phyloP scores from a whole-genome alignment of 23 tunicate species.

The Oikopleura albicans region DNA sequence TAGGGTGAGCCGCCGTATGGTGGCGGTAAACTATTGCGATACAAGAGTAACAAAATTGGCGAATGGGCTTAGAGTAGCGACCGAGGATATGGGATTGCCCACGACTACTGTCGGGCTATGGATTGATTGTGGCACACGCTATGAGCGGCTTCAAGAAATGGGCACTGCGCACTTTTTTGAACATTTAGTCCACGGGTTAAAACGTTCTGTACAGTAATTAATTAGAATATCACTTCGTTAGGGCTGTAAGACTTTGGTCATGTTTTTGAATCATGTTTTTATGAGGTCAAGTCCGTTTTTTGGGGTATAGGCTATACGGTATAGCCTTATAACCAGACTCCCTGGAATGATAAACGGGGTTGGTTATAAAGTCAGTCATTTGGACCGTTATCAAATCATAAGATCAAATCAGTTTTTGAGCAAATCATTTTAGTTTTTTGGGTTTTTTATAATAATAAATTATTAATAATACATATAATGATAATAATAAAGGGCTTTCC shows the following conservation, averaged over 20 bases:
- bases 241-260: background rate
- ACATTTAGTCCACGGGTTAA: conserved; percentile 75
- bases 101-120: conserved; percentile 86
- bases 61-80: conserved; percentile 79
- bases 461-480: too few relatives aligned
- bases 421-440: too few relatives aligned
- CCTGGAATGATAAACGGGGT: too few relatives aligned
- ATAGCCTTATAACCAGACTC: too few relatives aligned
- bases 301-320: too few relatives aligned
- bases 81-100: conserved; percentile 67
- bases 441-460: too few relatives aligned
- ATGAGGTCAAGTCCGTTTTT: too few relatives aligned
- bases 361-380: too few relatives aligned
- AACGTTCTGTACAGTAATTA: background rate
- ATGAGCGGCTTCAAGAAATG: conserved; percentile 47
- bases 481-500: too few relatives aligned
- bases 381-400: too few relatives aligned
- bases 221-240: background rate
- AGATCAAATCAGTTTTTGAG: too few relatives aligned
- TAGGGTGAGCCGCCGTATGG: too few relatives aligned
- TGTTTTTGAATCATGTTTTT: background rate
- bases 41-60: conserved; percentile 66
- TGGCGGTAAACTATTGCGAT: conserved; percentile 46
- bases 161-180: conserved; percentile 94
- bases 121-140: conserved; percentile 91